Base-by-base conservation (phyloP, 2,888 invertebrate species). In the Dynastes maya region DNA sequence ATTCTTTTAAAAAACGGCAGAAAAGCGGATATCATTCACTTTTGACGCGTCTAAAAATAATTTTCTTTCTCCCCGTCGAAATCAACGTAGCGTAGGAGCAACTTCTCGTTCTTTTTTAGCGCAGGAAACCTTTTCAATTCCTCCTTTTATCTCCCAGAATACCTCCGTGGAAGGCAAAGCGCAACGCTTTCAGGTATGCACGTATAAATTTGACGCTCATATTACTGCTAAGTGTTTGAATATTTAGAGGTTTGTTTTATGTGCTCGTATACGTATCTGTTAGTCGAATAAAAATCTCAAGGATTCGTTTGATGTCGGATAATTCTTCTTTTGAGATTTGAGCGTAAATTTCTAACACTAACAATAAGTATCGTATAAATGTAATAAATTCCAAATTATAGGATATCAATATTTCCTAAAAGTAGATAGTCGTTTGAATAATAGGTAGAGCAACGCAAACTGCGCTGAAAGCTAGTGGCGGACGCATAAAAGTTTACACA, bases 1-100 rank as follows among this genome's bases (percentile, higher is more conserved):
- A 40, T 5, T 58, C 16, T 49, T 32, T n/a, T 5, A 11, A 72
- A 29, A 40, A 40, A 61, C 51, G 11, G 16, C 37, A 40, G 16
- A 72, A 51, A 68, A 68, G 29, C 27, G 68, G 51, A 51, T 68
- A 51, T 68, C 27, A 51, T 68, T 68, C 68, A 51, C 68, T 49
- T 51, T 51, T 68, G 68, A 68, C 68, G 68, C 68, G 22, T 74
- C 63, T 61, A 61, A 74, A 74, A 74, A 74, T 74, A 74, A 74
- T 61, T 61, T 61, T 32, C 72, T 74, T 74, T 74, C 40, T 74
- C 72, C 61, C 49, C 32, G 13, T 72, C 40, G 72, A 72, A 72
- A 72, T 72, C 68, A 68, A 49, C 51, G 51, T 32, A 49, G 51
- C 68, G 68, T 68, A 68, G 51, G 68, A 68, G 51, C 9, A 51